Percentiles rank a stretch among this genome's conserved stretches.
phyloP scores from a whole-genome alignment of 2,888 invertebrate species.

The Camptogramma bilineatum region DNA sequence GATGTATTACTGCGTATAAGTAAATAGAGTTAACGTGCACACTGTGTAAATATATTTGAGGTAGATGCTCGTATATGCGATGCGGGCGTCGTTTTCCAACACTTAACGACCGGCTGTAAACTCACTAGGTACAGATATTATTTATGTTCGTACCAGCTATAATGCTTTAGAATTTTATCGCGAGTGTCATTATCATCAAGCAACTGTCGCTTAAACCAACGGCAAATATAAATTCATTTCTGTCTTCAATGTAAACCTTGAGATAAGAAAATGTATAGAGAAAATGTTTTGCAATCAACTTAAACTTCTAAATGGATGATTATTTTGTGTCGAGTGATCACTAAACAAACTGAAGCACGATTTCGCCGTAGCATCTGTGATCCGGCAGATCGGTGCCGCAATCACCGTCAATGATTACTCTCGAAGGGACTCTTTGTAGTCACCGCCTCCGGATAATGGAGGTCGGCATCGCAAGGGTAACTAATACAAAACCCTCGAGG shows the following conservation, averaged over 20 bases:
- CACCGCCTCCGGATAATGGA: conserved; percentile 71
- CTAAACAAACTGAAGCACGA: conserved; percentile 57
- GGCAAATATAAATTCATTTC: conserved; percentile 26
- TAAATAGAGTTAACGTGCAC: conserved; percentile 45
- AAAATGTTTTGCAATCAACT: conserved; percentile 7
- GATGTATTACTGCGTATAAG: conserved; percentile 49
- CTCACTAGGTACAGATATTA: conserved; percentile 35
- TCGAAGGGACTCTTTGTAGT: conserved; percentile 69
- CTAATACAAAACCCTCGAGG: conserved; percentile 68
- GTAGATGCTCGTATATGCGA: conserved; percentile 40
- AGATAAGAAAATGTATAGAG: not conserved
- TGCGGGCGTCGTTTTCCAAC: conserved; percentile 38
- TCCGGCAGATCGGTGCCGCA: conserved; percentile 58
- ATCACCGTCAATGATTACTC: conserved; percentile 72
- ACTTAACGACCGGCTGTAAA: conserved; percentile 47
- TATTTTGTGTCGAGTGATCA: conserved; percentile 25
- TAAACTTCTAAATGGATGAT: conserved; percentile 22
- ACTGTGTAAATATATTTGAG: conserved; percentile 32
- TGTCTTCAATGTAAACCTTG: conserved; percentile 6
- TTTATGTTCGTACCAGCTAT: conserved; percentile 42
- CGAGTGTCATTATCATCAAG: conserved; percentile 42
- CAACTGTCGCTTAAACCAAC: conserved; percentile 37
- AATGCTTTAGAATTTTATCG: conserved; percentile 41
- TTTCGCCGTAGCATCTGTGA: conserved; percentile 49
- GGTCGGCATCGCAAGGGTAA: conserved; percentile 59